Evolutionary conservation across 2,797 vertebrate species (phyloP).

Genomic region (Anisognathus igniventris): DNA sequence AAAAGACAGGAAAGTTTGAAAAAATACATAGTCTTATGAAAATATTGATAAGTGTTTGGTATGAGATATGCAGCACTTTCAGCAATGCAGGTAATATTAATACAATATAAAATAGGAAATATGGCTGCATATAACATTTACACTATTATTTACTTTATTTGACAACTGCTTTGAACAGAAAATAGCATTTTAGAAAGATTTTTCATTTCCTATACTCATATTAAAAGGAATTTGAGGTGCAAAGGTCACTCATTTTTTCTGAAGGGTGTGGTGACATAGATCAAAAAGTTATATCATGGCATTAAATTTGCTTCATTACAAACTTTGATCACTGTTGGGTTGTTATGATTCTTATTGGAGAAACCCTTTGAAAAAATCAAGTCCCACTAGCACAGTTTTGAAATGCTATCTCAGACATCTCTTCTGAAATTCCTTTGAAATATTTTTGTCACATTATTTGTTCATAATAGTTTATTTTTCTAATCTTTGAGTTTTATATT

Average conservation of each 20-base stretch:
- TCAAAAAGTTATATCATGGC: not conserved
- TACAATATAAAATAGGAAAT: not conserved
- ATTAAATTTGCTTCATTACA: not conserved
- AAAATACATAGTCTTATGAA: not conserved
- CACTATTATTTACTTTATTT: not conserved
- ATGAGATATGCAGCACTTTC: not conserved
- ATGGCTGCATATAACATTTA: not conserved
- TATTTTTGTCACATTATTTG: not conserved
- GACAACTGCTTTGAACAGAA: not conserved
- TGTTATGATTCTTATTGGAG: not conserved
- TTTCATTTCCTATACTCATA: not conserved
- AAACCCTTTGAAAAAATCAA: not conserved
- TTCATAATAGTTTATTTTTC: not conserved
- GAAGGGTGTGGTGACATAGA: not conserved
- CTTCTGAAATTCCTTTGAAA: slow-evolving; percentile 32
- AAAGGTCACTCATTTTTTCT: not conserved
- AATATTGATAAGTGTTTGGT: not conserved
- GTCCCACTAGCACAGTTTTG: not conserved
- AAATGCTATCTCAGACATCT: not conserved
- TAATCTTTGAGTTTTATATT: not conserved
- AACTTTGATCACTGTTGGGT: not conserved
- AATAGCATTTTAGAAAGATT: not conserved
- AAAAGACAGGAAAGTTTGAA: not conserved
- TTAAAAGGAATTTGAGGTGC: not conserved
- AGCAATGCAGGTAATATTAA: not conserved